Evolutionary conservation across 2,797 vertebrate species (phyloP), one percentile per base, ranked within the genome.

Genomic region (Carcharodon carcharias): DNA sequence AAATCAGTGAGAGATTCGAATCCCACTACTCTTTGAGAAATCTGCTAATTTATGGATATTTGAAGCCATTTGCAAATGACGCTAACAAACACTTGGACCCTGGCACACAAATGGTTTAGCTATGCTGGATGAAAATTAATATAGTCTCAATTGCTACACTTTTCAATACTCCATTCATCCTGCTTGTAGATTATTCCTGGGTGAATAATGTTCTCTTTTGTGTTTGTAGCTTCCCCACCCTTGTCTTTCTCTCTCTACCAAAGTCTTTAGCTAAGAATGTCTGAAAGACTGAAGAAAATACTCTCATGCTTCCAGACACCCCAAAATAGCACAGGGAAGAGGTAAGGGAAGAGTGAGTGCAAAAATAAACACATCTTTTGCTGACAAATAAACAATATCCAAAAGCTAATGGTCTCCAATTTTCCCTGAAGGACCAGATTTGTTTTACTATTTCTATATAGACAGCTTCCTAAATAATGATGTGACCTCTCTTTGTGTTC

Each of bases 201-300:
- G 98, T 98, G 98, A 99, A 99, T 99, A 99, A 99, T 98, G 98
- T 99, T 97, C 97, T 97, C 99, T 99, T 99, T 99, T 99, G 99
- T 99, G 97, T 98, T 40, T 96, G 96, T 97, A 97, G 97, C 97
- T 98, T 97, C 98, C 98, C 98, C 98, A 97, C 97, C 97, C 97
- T 96, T 97, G 98, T 97, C 97, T 97, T 97, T 97, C 97, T 97
- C 97, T 97, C 98, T 67, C 96, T 3, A 77, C 69, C 69, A 73
- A 95, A 77, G 5, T 77, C 28, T 95, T 95, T 73, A 56, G 96
- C 97, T 97, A 97, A 98, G 98, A 98, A 98, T 97, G 98, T 97
- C 98, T 98, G 98, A 98, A 98, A 98, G 98, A 71, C 94, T 95
- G 69, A 73, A 77, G 94, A 18, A 77, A 69, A 77, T 56, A 95